Evolutionary conservation across 2,888 invertebrate genomes (phyloP).

Genomic region (Gisinianus flammeolus): DNA sequence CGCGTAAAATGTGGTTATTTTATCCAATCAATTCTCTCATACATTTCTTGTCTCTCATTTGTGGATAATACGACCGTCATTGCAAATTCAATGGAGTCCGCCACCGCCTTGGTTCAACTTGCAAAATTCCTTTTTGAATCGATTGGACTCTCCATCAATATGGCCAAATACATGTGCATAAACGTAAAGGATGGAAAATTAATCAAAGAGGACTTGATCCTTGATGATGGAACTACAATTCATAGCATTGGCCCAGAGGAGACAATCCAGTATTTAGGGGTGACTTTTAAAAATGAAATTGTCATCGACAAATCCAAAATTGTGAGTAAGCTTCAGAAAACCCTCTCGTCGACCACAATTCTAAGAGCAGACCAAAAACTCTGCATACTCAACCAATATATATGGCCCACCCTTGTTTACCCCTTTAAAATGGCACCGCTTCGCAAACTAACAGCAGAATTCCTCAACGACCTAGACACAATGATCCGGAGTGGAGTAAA

Average conservation of each 20-base stretch:
- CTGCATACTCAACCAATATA: background rate
- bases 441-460: background rate
- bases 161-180: background rate
- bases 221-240: background rate
- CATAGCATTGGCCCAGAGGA: background rate
- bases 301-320: background rate
- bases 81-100: background rate
- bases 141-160: background rate
- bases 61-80: background rate
- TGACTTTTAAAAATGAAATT: background rate
- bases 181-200: background rate
- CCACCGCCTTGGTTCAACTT: background rate
- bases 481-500: background rate
- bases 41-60: conserved; percentile 6
- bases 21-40: background rate
- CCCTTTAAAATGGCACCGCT: conserved; percentile 9
- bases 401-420: conserved; percentile 20
- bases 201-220: background rate
- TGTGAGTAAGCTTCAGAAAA: background rate
- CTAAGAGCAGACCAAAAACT: conserved; percentile 16
- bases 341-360: background rate
- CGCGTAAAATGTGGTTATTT: background rate
- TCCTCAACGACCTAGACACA: background rate
- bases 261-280: background rate
- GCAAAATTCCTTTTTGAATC: background rate